Evolutionary conservation across 1,140 invertebrate genomes (phyloP).

Genomic region (Drosophila ogumai): DNA sequence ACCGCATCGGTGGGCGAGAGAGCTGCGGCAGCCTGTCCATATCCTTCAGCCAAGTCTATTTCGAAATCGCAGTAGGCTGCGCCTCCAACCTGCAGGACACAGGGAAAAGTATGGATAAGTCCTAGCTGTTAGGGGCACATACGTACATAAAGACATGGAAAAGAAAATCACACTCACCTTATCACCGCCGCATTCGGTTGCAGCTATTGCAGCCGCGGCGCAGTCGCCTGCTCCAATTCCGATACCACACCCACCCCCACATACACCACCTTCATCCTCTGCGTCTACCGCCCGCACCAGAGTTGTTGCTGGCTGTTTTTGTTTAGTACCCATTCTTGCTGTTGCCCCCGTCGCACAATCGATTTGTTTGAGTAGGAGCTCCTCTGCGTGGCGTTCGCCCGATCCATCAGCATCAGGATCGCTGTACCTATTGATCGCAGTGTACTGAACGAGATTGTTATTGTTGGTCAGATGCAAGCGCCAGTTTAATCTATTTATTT

Average conservation of each 20-base stretch:
- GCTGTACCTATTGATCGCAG: conserved; percentile 39
- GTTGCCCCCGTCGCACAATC: conserved; percentile 22
- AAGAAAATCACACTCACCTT: conserved; percentile 60
- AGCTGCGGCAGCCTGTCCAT: conserved; percentile 44
- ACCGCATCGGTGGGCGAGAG: conserved; percentile 64
- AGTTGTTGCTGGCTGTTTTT: conserved; percentile 67
- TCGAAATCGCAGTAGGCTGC: conserved; percentile 60
- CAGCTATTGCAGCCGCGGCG: conserved; percentile 27
- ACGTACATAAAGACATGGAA: neutral
- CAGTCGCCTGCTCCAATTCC: conserved; percentile 22
- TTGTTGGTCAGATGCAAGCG: conserved; percentile 70
- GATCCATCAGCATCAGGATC: conserved; percentile 62
- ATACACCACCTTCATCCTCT: conserved; percentile 49
- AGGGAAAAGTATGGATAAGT: neutral
- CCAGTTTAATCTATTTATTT: conserved; percentile 74
- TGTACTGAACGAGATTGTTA: conserved; percentile 61
- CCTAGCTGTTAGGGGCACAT: neutral
- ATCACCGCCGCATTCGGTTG: conserved; percentile 43
- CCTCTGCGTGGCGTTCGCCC: conserved; percentile 32
- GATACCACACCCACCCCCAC: conserved; percentile 7
- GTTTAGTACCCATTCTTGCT: conserved; percentile 67
- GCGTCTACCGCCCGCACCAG: conserved; percentile 26
- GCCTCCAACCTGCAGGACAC: conserved; percentile 29
- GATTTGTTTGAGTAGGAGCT: conserved; percentile 37
- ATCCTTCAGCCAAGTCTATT: conserved; percentile 31